phyloP scores from a whole-genome alignment of 1,140 invertebrate genomes.

The Calycopis cecrops region DNA sequence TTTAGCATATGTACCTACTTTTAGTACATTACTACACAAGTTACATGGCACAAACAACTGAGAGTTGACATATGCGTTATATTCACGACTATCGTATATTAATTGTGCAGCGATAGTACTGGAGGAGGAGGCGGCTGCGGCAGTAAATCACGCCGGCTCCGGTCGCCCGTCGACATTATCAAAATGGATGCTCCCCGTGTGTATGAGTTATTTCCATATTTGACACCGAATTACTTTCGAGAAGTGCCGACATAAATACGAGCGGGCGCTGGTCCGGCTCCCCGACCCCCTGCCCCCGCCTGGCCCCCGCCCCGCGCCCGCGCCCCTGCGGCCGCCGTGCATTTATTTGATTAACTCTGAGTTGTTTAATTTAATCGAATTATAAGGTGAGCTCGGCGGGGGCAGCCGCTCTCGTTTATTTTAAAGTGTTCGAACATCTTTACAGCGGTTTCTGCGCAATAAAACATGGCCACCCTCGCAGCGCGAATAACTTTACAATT shows the following conservation, averaged over 20 bases:
- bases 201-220: slow-evolving; percentile 75
- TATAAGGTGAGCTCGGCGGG: slow-evolving; percentile 60
- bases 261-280: slow-evolving; percentile 43
- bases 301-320: slow-evolving; percentile 28
- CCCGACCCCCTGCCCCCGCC: slow-evolving; percentile 20
- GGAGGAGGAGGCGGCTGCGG: slow-evolving; percentile 18
- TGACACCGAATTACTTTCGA: slow-evolving; percentile 74
- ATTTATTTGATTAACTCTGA: slow-evolving; percentile 75
- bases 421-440: slow-evolving; percentile 71
- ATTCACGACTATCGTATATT: slow-evolving; percentile 2
- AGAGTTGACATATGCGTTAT: too few species aligned
- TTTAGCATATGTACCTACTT: too few species aligned
- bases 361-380: slow-evolving; percentile 75
- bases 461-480: slow-evolving; percentile 67
- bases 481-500: slow-evolving; percentile 70
- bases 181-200: slow-evolving; percentile 68
- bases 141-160: slow-evolving; percentile 62
- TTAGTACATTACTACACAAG: too few species aligned
- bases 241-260: slow-evolving; percentile 72
- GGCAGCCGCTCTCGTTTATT: slow-evolving; percentile 46
- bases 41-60: too few species aligned
- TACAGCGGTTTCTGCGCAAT: slow-evolving; percentile 71
- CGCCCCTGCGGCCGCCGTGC: slow-evolving; percentile 54
- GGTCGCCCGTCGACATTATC: slow-evolving; percentile 69
- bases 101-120: slow-evolving; percentile 12